These are phyloP conservation scores for Hydrozoanthus gracilis DNA, from an alignment of 92 coral and sea anemone genomes.

Conservation along the genomic window DNA sequence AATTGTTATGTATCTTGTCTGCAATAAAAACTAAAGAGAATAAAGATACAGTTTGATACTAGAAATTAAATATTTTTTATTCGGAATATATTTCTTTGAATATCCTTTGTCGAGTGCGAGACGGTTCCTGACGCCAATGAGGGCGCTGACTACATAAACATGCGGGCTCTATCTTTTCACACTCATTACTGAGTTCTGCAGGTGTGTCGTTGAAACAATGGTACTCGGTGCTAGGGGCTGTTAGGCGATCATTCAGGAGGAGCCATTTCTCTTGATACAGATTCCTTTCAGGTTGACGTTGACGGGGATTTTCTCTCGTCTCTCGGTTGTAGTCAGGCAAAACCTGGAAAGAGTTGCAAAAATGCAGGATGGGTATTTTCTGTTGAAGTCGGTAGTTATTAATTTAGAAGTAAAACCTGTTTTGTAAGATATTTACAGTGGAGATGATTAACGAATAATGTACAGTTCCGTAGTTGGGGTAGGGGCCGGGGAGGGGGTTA, in stretches of 20 bases:
- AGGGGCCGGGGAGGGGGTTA: no score
- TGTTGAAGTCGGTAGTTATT: neutral
- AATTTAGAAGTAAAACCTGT: no score
- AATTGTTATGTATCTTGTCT: neutral
- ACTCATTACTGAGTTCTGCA: conserved; percentile 9
- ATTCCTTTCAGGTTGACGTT: conserved; percentile 47
- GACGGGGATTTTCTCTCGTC: conserved; percentile 47
- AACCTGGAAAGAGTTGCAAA: neutral
- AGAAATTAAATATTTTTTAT: conserved; percentile 48
- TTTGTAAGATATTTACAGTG: no score
- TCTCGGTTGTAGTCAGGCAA: conserved; percentile 35
- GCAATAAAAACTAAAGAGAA: neutral
- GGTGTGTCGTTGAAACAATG: neutral
- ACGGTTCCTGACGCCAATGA: neutral
- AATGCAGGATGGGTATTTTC: neutral
- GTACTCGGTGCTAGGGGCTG: conserved; percentile 7
- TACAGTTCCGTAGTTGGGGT: no score
- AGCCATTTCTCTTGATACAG: conserved; percentile 44
- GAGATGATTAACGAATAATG: no score
- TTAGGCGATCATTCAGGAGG: conserved; percentile 16
- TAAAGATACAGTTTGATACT: neutral
- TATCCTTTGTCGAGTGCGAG: conserved; percentile 25
- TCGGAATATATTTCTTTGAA: conserved; percentile 51
- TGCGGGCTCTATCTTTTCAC: conserved; percentile 6
- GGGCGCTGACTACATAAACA: conserved; percentile 8